Base-by-base conservation (phyloP, 1,140 invertebrate species). In the Dolichoris vasculosae region DNA sequence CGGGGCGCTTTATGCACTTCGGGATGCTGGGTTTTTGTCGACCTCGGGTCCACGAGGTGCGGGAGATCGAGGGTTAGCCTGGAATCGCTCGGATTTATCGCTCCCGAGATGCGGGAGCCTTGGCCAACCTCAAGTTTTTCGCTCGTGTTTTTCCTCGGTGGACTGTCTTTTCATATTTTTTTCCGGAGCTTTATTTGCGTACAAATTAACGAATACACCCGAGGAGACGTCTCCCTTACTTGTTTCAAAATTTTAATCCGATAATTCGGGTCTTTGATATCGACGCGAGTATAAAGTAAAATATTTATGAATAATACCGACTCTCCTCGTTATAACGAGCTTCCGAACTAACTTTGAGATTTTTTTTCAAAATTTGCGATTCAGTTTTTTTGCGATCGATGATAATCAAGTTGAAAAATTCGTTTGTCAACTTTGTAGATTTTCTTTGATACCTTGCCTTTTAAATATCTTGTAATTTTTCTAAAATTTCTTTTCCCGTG, bases 191-290 rank as follows among this genome's bases (percentile, higher is more conserved):
- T 71, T 85, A 85, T 85, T 85, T 85, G 40, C 71, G 71, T 79
- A 71, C 43, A 82, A 85, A 85, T 85, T 85, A n/a, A 81, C 76
- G 84, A 85, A 82, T 85, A 76, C 38, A 71, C 30, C 75, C 32
- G 38, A 17, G 15, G 38, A 76, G n/a, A 40, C 20, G 75, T 32
- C 11, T 51, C 30, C 32, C 20, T 55, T 30, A 8, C 46, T 73
- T 26, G 76, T n/a, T 51, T 75, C 75, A 46, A 63, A 80, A 81
- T 75, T 85, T 81, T 85, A 79, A 81, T 73, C 64, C 64, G 48
- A 81, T 81, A 15, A 63, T 48, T 46, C 63, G 78, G 77, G 2
- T 35, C 64, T 79, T 79, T 69, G 43, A 59, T 55, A 79, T n/a
- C 23, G 46, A 43, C 26, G 67, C 51, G n/a, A 26, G 2, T 2